Evolutionary conservation across 2,797 vertebrate genomes (phyloP), one percentile per base, ranked within the genome.

Genomic region (Arrhamphus sclerolepis): DNA sequence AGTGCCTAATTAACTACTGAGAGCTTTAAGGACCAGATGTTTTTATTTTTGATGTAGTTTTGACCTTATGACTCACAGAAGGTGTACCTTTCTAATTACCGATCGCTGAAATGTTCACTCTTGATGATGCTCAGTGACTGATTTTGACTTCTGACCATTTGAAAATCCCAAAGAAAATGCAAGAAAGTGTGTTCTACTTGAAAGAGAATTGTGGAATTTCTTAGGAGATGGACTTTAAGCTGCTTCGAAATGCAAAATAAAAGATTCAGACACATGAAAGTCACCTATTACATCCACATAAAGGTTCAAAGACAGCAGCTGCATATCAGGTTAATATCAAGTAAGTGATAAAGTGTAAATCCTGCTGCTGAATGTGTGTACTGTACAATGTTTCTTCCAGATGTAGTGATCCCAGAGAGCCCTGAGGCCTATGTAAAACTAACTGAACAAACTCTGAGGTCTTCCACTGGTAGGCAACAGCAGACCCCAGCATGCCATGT

Each of bases 401-500:
- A 96, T 93, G 79, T 96, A 94, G 91, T 92, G 90, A 95, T 97
- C 78, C 92, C 96, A 59, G 95, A 96, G 90, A 95, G 89, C 88
- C 92, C 94, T 9, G 95, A 96, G 88, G 94, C 93, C 93, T 96
- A 89, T 96, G 89, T 96, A 94, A 94, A 92, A 91, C 91, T 96
- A 90, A 97, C 95, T 91, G 94, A 95, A 88, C 93, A 93, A 86
- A 83, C 92, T 77, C 94, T 97, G 92, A 95, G 90, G 94, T 92
- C 89, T 82, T 84, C 80, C 78, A 90, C 93, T 91, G 95, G 95
- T 96, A 95, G 93, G 95, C 93, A 80, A 69, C 78, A 48, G 73
- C 84, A 82, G 82, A 81, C 58, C 60, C 66, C 77, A 89, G 80
- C 81, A 83, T 84, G 90, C 72, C 75, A 29, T 66, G 66, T 77